These are phyloP conservation scores for Sorex fumeus DNA, from an alignment of 2,113 vertebrate genomes.

Conservation along the genomic window DNA sequence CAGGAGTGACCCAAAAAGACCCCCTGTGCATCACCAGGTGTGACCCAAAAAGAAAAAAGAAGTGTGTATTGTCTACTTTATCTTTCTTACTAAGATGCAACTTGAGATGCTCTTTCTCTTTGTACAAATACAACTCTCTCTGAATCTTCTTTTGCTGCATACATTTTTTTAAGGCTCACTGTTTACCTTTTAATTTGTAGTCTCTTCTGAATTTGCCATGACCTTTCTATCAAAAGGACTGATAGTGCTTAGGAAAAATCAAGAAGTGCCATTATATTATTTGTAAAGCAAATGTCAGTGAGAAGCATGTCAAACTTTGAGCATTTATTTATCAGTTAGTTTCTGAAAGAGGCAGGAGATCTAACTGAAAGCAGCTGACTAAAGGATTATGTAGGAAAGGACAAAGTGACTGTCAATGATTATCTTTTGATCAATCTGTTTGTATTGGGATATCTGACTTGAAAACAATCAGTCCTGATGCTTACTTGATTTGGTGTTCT, in stretches of 20 bases:
- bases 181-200: constrained; percentile 5
- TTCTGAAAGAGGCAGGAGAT: background rate
- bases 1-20: no score
- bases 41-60: no score
- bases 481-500: background rate
- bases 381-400: background rate
- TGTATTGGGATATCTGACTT: background rate
- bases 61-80: background rate
- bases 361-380: background rate
- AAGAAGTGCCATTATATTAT: constrained; percentile 33
- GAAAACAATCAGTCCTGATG: constrained; percentile 11
- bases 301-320: background rate
- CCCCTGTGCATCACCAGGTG: no score
- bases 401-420: background rate
- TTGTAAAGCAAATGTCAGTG: constrained; percentile 36
- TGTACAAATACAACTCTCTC: background rate
- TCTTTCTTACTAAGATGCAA: background rate
- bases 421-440: background rate
- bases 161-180: background rate
- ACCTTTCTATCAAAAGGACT: constrained; percentile 23
- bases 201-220: constrained; percentile 46
- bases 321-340: constrained; percentile 7
- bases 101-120: background rate
- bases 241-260: constrained; percentile 16
- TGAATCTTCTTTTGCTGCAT: background rate